Conservation (phyloP, 2,888 invertebrate species). For the Carpatolechia fugitivella region DNA sequence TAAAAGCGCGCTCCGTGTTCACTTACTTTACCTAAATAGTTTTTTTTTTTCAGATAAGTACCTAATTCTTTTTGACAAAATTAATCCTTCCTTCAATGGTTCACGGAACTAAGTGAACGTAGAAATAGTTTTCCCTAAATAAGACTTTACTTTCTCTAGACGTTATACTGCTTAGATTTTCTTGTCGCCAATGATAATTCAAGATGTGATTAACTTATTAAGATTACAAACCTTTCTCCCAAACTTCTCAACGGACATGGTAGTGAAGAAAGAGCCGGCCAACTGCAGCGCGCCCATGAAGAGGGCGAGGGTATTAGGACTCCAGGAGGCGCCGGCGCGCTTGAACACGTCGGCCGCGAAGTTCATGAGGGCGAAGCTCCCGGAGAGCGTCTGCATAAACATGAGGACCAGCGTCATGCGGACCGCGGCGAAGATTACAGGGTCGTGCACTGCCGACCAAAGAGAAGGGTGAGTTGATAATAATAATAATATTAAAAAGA, state of each 20-base stretch:
- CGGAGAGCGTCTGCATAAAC: slow-evolving; percentile 61
- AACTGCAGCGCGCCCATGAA: slow-evolving; percentile 53
- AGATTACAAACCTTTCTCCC: slow-evolving; percentile 58
- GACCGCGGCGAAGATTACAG: slow-evolving; percentile 49
- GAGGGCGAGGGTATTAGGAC: slow-evolving; percentile 55
- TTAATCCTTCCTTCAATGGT: no score
- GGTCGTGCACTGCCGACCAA: slow-evolving; percentile 46
- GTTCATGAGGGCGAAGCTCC: slow-evolving; percentile 66
- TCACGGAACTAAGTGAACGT: no score
- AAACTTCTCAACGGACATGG: slow-evolving; percentile 56
- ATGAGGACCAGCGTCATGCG: slow-evolving; percentile 52
- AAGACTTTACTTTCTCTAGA: no score
- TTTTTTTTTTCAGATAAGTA: no score
- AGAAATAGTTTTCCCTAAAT: no score
- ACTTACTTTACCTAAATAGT: no score
- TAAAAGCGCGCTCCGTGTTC: no score
- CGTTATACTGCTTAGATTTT: no score
- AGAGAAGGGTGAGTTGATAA: not conserved
- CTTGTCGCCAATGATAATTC: no score
- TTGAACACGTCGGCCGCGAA: slow-evolving; percentile 62
- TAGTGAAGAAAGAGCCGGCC: slow-evolving; percentile 56
- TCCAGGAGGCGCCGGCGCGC: slow-evolving; percentile 74
- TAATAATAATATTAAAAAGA: not conserved
- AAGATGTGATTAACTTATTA: no score
- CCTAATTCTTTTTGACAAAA: no score